These are phyloP conservation scores for Andrena fulva DNA, from an alignment of 2,888 invertebrate species.

Conservation along the genomic window DNA sequence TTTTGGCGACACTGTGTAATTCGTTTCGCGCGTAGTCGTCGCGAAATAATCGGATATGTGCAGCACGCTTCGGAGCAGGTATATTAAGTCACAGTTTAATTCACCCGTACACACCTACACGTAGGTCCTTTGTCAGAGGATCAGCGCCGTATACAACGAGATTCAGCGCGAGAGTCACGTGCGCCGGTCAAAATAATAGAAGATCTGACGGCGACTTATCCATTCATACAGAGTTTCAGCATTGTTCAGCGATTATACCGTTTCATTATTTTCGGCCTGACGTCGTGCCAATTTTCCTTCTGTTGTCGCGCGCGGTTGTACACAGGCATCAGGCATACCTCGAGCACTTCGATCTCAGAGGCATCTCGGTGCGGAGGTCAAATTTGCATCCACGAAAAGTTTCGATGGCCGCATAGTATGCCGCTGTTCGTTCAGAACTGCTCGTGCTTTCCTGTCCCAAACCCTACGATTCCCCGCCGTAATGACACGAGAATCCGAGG, in stretches of 20 bases:
- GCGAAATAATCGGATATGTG: conserved; percentile 22
- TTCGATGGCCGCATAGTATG: not conserved
- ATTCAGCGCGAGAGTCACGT: conserved; percentile 46
- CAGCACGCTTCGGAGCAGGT: conserved; percentile 3
- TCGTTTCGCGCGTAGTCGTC: conserved; percentile 4
- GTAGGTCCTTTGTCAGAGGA: conserved; percentile 22
- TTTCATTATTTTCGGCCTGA: conserved; percentile 1
- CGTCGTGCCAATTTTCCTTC: conserved; percentile 10
- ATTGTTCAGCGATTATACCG: conserved; percentile 33
- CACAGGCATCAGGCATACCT: too few relatives aligned
- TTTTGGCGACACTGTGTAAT: not conserved
- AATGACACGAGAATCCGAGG: too few relatives aligned
- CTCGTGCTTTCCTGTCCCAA: too few relatives aligned
- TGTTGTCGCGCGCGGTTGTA: not conserved
- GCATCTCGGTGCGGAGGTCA: not conserved
- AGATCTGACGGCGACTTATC: not conserved
- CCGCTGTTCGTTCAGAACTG: too few relatives aligned
- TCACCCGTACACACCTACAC: not conserved
- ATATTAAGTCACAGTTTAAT: conserved; percentile 37
- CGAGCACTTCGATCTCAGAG: not conserved
- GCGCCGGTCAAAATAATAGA: conserved; percentile 30
- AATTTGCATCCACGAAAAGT: conserved; percentile 5
- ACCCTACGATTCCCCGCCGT: too few relatives aligned
- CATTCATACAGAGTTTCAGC: conserved; percentile 23
- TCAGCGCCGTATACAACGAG: conserved; percentile 25